These are phyloP conservation scores for Aphis gossypii DNA, from an alignment of 1,140 invertebrate genomes.

Conservation along the genomic window DNA sequence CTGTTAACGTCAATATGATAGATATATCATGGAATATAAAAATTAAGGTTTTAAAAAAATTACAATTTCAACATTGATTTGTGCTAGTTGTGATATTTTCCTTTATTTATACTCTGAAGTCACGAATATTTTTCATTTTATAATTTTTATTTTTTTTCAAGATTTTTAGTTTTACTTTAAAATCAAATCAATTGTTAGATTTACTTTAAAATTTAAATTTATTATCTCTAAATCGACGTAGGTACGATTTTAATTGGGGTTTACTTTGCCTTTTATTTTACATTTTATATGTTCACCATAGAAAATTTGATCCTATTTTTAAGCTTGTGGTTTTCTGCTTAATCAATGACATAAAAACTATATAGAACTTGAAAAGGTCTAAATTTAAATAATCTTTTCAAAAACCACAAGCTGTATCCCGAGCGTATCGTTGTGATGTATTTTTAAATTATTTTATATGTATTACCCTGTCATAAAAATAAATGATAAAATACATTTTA, in stretches of 20 bases:
- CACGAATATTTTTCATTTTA: neutral
- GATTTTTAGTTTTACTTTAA: neutral
- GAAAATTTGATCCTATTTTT: neutral
- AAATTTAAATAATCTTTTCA: neutral
- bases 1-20: no score
- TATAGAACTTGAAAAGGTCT: neutral
- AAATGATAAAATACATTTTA: neutral
- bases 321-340: neutral
- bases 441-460: slow-evolving; percentile 5
- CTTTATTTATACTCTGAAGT: neutral
- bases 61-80: neutral
- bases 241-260: neutral
- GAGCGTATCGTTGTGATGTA: neutral
- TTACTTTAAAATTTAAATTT: neutral
- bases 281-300: neutral
- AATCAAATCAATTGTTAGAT: neutral
- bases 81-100: neutral
- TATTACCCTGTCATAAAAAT: neutral
- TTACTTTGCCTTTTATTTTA: neutral
- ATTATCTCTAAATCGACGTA: neutral
- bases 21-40: neutral
- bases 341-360: neutral
- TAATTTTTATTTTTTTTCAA: neutral
- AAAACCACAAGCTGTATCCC: neutral
- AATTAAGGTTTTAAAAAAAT: neutral